A percentile compares a stretch with the other conserved stretches of the same genome.
Conservation (phyloP, 92 coral and sea anemone species). For the Palythoa caribaeorum region DNA sequence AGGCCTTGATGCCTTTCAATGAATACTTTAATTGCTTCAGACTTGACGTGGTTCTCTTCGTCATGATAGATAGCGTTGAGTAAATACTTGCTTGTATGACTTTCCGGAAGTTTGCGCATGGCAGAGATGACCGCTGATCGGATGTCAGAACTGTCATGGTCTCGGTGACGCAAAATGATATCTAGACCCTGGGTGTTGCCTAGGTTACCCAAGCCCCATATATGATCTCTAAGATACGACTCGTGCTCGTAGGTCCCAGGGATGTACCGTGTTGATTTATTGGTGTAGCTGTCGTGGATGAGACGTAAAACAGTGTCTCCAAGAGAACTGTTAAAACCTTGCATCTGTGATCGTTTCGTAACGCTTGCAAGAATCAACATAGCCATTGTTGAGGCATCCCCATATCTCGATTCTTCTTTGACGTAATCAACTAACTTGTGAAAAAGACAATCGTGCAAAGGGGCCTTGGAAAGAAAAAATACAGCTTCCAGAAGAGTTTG, state of each 20-base stretch:
- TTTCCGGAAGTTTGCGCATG: conserved; percentile 81
- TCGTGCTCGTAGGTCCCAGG: conserved; percentile 77
- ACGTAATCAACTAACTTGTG: conserved; percentile 26
- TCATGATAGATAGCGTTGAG: conserved; percentile 70
- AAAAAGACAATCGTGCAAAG: conserved; percentile 77
- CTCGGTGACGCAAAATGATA: conserved; percentile 71
- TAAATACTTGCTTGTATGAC: conserved; percentile 68
- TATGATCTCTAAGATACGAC: conserved; percentile 76
- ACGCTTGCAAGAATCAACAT: conserved; percentile 84
- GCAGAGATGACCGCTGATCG: conserved; percentile 87
- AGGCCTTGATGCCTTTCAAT: conserved; percentile 78
- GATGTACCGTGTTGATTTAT: conserved; percentile 70
- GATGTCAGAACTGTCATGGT: conserved; percentile 88
- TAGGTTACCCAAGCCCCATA: conserved; percentile 94
- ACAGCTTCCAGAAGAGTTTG: conserved; percentile 82
- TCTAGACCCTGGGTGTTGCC: conserved; percentile 78
- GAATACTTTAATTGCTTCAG: conserved; percentile 85
- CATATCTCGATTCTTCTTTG: conserved; percentile 22
- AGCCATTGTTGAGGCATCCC: conserved; percentile 55
- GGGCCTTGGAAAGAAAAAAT: conserved; percentile 90
- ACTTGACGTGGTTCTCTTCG: conserved; percentile 83
- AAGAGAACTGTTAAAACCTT: conserved; percentile 79
- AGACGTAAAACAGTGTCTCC: conserved; percentile 67
- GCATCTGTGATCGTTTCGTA: conserved; percentile 63
- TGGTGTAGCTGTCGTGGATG: conserved; percentile 76